Evolutionary conservation across 2,888 invertebrate genomes (phyloP).

Genomic region (Stictocephala bisonia): DNA sequence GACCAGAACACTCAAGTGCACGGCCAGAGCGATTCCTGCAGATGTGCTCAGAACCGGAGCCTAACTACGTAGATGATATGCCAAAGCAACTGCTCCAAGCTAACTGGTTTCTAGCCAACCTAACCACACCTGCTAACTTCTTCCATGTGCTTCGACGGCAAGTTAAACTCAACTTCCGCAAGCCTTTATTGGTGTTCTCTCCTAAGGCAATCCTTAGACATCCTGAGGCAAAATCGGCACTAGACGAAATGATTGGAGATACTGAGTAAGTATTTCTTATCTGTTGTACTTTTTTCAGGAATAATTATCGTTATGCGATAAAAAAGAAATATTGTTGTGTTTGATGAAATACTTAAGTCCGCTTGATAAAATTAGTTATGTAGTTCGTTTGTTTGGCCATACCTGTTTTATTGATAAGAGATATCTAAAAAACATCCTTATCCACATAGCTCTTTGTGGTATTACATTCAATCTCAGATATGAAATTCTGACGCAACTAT

Average conservation of each 20-base stretch:
- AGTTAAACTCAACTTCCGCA: constrained; percentile 80
- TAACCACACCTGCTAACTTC: constrained; percentile 81
- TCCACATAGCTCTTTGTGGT: no score
- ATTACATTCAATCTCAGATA: no score
- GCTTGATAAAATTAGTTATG: no score
- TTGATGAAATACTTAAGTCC: no score
- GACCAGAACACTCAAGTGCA: constrained; percentile 76
- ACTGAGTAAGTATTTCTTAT: constrained; percentile 68
- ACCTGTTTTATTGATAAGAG: no score
- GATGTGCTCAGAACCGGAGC: constrained; percentile 75
- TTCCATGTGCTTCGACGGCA: constrained; percentile 83
- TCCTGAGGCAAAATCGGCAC: constrained; percentile 77
- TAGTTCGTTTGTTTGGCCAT: no score
- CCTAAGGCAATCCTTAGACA: constrained; percentile 83
- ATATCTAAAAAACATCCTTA: no score
- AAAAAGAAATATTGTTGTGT: no score
- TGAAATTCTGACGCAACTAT: no score
- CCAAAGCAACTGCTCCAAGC: constrained; percentile 70
- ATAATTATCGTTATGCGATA: no score
- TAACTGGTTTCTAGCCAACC: constrained; percentile 67
- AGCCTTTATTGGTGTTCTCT: constrained; percentile 81
- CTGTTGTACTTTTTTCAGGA: not conserved
- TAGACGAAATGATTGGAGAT: constrained; percentile 74
- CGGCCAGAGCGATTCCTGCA: constrained; percentile 78
- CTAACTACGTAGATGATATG: constrained; percentile 64